Percentiles rank a stretch among this genome's conserved stretches.
Conservation (phyloP, 2,888 invertebrate species). For the Eupithecia abbreviata region DNA sequence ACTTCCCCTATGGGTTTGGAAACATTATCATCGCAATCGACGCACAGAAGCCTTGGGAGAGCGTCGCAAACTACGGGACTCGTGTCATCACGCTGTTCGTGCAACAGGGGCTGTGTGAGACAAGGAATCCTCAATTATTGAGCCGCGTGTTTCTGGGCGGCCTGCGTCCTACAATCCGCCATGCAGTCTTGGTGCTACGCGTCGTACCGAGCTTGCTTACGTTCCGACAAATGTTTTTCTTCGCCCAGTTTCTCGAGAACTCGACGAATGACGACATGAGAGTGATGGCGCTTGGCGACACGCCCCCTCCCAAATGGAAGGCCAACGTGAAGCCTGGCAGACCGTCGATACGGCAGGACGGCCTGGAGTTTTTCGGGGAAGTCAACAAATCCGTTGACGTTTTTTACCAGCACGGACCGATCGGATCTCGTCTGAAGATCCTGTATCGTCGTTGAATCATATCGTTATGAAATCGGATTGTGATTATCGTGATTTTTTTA, state of each 20-base stretch:
- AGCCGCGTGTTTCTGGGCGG: constrained; percentile 18
- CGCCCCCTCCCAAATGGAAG: neutral
- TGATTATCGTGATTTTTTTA: neutral
- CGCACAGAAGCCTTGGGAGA: constrained; percentile 18
- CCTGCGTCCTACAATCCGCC: neutral
- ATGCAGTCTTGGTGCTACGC: neutral
- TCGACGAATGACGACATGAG: neutral
- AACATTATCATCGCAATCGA: constrained; percentile 12
- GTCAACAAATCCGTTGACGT: neutral
- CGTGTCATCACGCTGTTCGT: neutral
- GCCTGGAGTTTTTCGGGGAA: constrained; percentile 8
- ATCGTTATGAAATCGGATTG: neutral
- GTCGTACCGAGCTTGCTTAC: neutral
- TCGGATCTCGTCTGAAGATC: neutral
- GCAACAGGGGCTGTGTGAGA: neutral
- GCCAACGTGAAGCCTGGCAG: neutral
- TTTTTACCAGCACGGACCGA: neutral
- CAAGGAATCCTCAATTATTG: neutral
- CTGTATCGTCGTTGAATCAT: constrained; percentile 15
- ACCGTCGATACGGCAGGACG: neutral
- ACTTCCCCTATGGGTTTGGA: neutral
- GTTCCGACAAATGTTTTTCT: neutral
- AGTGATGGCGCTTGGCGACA: neutral
- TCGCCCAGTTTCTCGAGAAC: neutral
- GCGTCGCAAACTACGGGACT: neutral